These are phyloP conservation scores for Drosophila ambigua DNA, from an alignment of 1,140 invertebrate genomes.

Conservation along the genomic window DNA sequence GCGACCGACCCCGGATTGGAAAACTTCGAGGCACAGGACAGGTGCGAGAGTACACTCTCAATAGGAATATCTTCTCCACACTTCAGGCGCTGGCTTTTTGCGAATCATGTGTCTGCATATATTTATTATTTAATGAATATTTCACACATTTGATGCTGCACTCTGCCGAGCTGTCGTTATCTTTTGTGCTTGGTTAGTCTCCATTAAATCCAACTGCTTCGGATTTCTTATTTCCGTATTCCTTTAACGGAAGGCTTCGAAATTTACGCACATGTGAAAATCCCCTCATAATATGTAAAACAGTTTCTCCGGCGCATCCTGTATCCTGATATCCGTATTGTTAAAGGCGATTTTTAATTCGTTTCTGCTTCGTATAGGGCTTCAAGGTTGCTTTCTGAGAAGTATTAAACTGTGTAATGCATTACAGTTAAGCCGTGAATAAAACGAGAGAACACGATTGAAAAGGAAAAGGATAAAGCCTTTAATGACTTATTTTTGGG, in stretches of 20 bases:
- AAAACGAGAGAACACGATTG: no score
- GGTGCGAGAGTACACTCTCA: not conserved
- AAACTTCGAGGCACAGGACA: no score
- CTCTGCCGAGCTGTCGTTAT: conserved; percentile 19
- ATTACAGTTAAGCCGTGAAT: no score
- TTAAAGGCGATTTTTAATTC: conserved; percentile 10
- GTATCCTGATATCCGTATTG: conserved; percentile 20
- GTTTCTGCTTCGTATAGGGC: not conserved
- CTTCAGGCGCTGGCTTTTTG: conserved; percentile 20
- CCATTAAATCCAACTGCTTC: conserved; percentile 32
- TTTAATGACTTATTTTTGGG: no score
- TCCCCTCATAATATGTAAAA: not conserved
- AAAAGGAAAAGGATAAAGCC: no score
- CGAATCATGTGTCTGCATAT: conserved; percentile 41
- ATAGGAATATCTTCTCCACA: not conserved
- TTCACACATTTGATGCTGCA: conserved; percentile 24
- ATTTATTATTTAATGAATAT: conserved; percentile 53
- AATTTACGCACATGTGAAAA: not conserved
- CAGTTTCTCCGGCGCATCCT: conserved; percentile 12
- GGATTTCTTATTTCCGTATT: conserved; percentile 3
- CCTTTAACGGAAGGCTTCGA: not conserved
- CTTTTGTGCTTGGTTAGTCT: conserved; percentile 49
- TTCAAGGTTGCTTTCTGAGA: no score
- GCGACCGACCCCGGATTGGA: not conserved
- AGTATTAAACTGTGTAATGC: no score